Evolutionary conservation across 2,113 vertebrate genomes (phyloP).

Genomic region (Galbula dea): DNA sequence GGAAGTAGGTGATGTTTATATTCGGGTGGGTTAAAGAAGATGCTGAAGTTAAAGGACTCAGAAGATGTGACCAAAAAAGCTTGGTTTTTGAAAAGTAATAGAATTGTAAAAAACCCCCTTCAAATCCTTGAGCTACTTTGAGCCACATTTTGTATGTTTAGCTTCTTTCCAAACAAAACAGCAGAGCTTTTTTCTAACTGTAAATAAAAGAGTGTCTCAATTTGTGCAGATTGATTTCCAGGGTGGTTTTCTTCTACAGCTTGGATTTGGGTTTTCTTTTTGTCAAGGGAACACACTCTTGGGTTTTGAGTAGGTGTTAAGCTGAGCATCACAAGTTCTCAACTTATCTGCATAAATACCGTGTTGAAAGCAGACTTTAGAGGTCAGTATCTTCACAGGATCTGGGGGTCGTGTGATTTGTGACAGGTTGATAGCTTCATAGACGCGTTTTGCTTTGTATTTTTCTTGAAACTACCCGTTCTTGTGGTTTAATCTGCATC

Average conservation of each 20-base stretch:
- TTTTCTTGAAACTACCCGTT: neutral
- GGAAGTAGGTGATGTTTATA: neutral
- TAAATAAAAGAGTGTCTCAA: neutral
- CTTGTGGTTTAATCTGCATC: neutral
- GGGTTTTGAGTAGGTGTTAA: too few species aligned
- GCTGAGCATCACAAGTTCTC: too few species aligned
- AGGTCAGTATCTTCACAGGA: neutral
- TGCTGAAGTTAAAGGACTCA: neutral
- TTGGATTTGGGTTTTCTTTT: neutral
- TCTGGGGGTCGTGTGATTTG: neutral
- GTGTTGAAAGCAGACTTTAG: neutral
- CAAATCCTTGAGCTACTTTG: neutral
- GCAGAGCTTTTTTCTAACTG: neutral
- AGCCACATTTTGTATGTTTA: accelerated
- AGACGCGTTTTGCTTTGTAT: neutral
- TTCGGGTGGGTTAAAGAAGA: neutral
- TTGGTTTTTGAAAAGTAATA: neutral
- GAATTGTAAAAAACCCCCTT: neutral
- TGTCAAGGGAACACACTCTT: neutral
- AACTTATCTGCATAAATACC: neutral
- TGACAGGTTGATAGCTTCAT: neutral
- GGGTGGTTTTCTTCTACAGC: neutral
- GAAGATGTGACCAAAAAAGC: neutral
- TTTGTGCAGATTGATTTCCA: neutral
- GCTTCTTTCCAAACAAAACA: neutral